Evolutionary conservation across 2,113 vertebrate genomes (phyloP), one percentile per base, ranked within the genome.

Genomic region (Gobiocypris rarus): DNA sequence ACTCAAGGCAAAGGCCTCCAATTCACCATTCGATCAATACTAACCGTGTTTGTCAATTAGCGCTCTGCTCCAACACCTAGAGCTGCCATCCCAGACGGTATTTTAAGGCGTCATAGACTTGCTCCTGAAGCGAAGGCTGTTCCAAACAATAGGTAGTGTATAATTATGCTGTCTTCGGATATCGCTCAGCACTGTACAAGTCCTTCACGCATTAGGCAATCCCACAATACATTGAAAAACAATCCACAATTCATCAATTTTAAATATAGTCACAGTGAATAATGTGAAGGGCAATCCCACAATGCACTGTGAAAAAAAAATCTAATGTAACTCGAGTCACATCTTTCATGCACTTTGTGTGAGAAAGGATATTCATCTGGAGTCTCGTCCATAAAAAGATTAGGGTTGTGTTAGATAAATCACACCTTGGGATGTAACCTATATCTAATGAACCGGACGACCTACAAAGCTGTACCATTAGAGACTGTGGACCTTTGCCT

Each of bases 11-110:
- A 58, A 58, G 22, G 52, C 28, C 75, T 78, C 52, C 75, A 45
- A 43, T 78, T 78, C 77, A 50, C 41, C 77, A 50, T 50, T 65
- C 61, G 59, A 80, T 80, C 77, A 65, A 80, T 67, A 50, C 58
- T 65, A 80, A 80, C 77, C 22, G 43, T 11, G 9, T 80, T 80
- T 50, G 61, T 50, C 59, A 80, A 80, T 80, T 65, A 80, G 9
- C 10, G 5, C 58, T 63, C 58, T 26, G 38, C 38, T 28, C 13
- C 76, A 79, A 79, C 76, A 63, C 38, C 54, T 45, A 63, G 34
- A 58, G 58, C 73, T 48, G 45, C 26, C n/a, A 31, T 52, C 43
- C 24, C 45, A 79, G 76, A 61, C 58, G 5, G 58, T 45, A 43
- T 61, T 78, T 78, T 63, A 24, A 79, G n/a, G 54, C 56, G 0